Percentiles rank a stretch among this genome's conserved stretches.
Evolutionary conservation across 2,797 vertebrate genomes (phyloP).

Genomic region (Labroides dimidiatus): DNA sequence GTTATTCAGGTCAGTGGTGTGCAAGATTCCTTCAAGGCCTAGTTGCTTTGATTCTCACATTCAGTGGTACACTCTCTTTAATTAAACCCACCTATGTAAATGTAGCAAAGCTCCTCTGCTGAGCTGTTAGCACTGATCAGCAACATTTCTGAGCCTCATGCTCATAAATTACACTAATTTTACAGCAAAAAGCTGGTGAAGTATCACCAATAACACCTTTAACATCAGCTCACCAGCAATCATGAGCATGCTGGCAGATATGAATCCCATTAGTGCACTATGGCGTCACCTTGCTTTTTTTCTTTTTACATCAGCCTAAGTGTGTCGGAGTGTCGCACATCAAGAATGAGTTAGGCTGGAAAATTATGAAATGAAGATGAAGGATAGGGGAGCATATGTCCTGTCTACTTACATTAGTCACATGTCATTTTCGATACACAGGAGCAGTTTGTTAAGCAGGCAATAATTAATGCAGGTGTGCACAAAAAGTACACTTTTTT

Average conservation of each 20-base stretch:
- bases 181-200: constrained; percentile 46
- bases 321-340: constrained; percentile 47
- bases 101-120: constrained; percentile 49
- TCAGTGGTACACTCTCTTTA: constrained; percentile 22
- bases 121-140: constrained; percentile 55
- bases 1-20: constrained; percentile 48
- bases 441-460: constrained; percentile 33
- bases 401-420: constrained; percentile 39
- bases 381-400: constrained; percentile 14
- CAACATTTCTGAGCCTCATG: constrained; percentile 5
- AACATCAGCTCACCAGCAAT: constrained; percentile 51
- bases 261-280: constrained; percentile 60
- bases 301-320: constrained; percentile 50
- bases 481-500: too few species aligned
- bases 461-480: not conserved
- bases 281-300: constrained; percentile 68
- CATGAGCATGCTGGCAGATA: constrained; percentile 58
- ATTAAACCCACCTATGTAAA: constrained; percentile 29
- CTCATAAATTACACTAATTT: constrained; percentile 57
- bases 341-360: constrained; percentile 40
- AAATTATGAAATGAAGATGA: constrained; percentile 40
- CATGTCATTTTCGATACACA: constrained; percentile 26
- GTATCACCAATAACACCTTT: constrained; percentile 65
- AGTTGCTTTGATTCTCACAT: constrained; percentile 42
- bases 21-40: constrained; percentile 34